phyloP scores from a whole-genome alignment of 2,888 invertebrate genomes.

The Thalpophila matura region DNA sequence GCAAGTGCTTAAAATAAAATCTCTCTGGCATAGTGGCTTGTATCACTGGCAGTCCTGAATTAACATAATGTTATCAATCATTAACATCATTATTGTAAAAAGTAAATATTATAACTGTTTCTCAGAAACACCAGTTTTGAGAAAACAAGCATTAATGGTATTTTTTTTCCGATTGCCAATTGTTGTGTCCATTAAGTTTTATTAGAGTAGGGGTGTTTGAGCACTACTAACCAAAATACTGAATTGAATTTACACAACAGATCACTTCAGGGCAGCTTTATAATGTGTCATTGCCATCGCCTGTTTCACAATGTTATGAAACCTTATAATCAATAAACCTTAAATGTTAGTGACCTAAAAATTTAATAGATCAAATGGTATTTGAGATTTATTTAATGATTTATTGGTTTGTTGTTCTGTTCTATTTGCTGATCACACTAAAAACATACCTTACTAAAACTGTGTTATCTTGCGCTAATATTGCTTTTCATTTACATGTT shows the following conservation, averaged over 20 bases:
- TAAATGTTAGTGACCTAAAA: not conserved
- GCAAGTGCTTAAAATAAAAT: not conserved
- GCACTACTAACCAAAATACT: too few relatives aligned
- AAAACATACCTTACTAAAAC: not conserved
- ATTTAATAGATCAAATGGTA: too few relatives aligned
- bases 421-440: not conserved
- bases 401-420: not conserved
- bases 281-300: not conserved
- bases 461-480: not conserved
- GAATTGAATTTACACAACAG: too few relatives aligned
- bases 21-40: not conserved
- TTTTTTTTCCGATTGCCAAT: too few relatives aligned
- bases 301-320: conserved; percentile 43
- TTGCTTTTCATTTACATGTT: not conserved
- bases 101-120: too few relatives aligned
- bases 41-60: not conserved
- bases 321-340: conserved; percentile 11
- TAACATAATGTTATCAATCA: conserved; percentile 1
- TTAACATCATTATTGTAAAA: too few relatives aligned
- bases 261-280: not conserved
- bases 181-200: too few relatives aligned
- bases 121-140: too few relatives aligned
- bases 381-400: not conserved
- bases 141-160: too few relatives aligned
- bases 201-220: too few relatives aligned